Conservation (phyloP, 2,797 vertebrate species). For the Remorina albescens region DNA sequence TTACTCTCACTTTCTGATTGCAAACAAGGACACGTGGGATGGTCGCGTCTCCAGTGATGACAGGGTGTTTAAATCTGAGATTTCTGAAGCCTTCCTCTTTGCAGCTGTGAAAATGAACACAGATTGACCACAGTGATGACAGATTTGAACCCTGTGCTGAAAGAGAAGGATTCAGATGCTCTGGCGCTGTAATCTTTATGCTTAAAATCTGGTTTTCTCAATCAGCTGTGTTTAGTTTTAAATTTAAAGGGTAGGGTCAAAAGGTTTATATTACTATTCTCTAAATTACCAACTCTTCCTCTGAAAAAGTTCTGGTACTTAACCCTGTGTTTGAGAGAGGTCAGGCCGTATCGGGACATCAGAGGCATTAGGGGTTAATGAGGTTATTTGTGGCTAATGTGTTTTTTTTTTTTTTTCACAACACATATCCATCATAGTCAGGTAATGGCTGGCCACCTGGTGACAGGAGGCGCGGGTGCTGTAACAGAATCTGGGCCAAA, state of each 20-base stretch:
- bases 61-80: slow-evolving; percentile 31
- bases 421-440: slow-evolving; percentile 25
- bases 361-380: slow-evolving; percentile 50
- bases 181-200: neutral
- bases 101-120: neutral
- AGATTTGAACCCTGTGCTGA: slow-evolving; percentile 10
- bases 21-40: slow-evolving; percentile 12
- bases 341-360: slow-evolving; percentile 54
- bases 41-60: slow-evolving; percentile 15
- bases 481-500: slow-evolving; percentile 8
- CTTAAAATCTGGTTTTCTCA: slow-evolving; percentile 8
- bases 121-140: slow-evolving; percentile 15
- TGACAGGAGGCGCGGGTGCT: slow-evolving; percentile 14
- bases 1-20: slow-evolving; percentile 27
- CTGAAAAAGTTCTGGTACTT: slow-evolving; percentile 32
- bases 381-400: slow-evolving; percentile 47
- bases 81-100: slow-evolving; percentile 3
- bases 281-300: slow-evolving; percentile 30
- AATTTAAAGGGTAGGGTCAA: slow-evolving; percentile 33
- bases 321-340: slow-evolving; percentile 45
- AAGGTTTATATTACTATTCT: slow-evolving; percentile 13
- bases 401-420: slow-evolving; percentile 21
- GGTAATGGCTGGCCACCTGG: slow-evolving; percentile 15
- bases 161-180: neutral
- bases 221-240: slow-evolving; percentile 19